A percentile compares a stretch with the other conserved stretches of the same genome.
Evolutionary conservation across 1,140 invertebrate species (phyloP).

Genomic region (Drosophila aff.): DNA sequence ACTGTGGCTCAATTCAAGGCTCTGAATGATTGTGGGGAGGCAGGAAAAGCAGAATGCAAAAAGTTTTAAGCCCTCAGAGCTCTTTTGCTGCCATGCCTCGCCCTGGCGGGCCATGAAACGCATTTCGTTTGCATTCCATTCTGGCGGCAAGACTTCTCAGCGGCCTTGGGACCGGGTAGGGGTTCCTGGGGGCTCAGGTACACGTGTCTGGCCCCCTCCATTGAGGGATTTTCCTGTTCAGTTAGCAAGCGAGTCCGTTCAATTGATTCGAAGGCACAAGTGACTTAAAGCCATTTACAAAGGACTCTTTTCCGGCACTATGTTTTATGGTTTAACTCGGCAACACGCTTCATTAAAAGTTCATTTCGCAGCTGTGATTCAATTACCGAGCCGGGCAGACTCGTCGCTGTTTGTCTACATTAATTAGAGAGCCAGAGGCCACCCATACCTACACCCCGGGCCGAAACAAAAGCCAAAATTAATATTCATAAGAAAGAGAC

Average conservation of each 20-base stretch:
- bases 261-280: slow-evolving; percentile 4
- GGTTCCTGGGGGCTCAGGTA: slow-evolving; percentile 11
- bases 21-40: background rate
- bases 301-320: background rate
- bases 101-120: slow-evolving; percentile 5
- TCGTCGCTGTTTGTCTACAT: slow-evolving; percentile 36
- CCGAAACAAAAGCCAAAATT: slow-evolving; percentile 39
- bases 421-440: slow-evolving; percentile 55
- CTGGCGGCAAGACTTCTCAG: slow-evolving; percentile 9
- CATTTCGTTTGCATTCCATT: slow-evolving; percentile 36
- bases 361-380: slow-evolving; percentile 35
- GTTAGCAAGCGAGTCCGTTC: slow-evolving; percentile 6
- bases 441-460: background rate
- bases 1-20: slow-evolving; percentile 12
- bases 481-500: slow-evolving; percentile 68
- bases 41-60: slow-evolving; percentile 11
- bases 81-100: background rate
- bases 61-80: slow-evolving; percentile 11
- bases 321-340: background rate
- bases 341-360: slow-evolving; percentile 25
- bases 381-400: slow-evolving; percentile 38
- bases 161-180: slow-evolving; percentile 21
- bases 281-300: background rate
- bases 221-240: slow-evolving; percentile 4
- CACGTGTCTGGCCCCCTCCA: slow-evolving; percentile 2